Percentiles rank a stretch among this genome's conserved stretches.
Conservation (phyloP, 1,140 invertebrate genomes). For the silkworm (Bombyx mori) region ASM3026992v2 NC_085107.1:20400501-20401000, state of each 20-base stretch:
- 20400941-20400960: conserved; percentile 10
- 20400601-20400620: too few relatives aligned
- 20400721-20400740: too few relatives aligned
- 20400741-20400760: too few relatives aligned
- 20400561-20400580: background rate
- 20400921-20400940: conserved; percentile 16
- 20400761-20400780: too few relatives aligned
- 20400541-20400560: too few relatives aligned
- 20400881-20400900: conserved; percentile 54
- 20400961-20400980: conserved; percentile 8
- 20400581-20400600: background rate
- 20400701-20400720: background rate
- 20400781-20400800: too few relatives aligned
- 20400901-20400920: conserved; percentile 30
- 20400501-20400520: conserved; percentile 82
- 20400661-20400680: background rate
- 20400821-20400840: conserved; percentile 9
- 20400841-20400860: conserved; percentile 8
- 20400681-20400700: background rate
- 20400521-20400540: conserved; percentile 82
- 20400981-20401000: conserved; percentile 10
- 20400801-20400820: conserved; percentile 3
- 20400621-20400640: too few relatives aligned
- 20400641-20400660: background rate
- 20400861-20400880: conserved; percentile 39